Evolutionary conservation across 1,140 invertebrate species (phyloP).

Genomic region (Heliothis subflexa): DNA sequence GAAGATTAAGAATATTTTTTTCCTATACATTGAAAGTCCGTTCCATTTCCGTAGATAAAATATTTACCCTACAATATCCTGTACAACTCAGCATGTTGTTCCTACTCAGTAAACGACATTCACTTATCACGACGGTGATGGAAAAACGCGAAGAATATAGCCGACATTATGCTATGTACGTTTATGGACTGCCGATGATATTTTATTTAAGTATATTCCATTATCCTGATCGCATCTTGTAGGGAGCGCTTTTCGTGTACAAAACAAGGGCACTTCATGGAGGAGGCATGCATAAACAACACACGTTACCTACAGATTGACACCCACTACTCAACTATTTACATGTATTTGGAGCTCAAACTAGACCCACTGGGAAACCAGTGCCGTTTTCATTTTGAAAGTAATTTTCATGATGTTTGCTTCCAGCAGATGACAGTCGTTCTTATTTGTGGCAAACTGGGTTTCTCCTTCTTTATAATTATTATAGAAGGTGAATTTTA

Average conservation of each 20-base stretch:
- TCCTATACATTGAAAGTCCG: not conserved
- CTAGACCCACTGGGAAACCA: constrained; percentile 6
- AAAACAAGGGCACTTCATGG: constrained; percentile 20
- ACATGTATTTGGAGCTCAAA: constrained; percentile 9
- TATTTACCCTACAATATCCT: constrained; percentile 8
- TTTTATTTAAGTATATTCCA: constrained; percentile 17
- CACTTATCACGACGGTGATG: constrained; percentile 31
- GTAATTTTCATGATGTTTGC: not conserved
- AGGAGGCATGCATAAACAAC: constrained; percentile 27
- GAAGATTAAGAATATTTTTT: too few species aligned
- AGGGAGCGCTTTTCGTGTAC: not conserved
- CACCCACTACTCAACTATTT: constrained; percentile 11
- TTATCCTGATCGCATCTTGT: constrained; percentile 20
- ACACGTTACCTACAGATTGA: not conserved
- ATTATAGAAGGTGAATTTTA: too few species aligned
- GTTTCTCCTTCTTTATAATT: too few species aligned
- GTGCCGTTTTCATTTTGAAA: not conserved
- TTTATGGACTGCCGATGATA: constrained; percentile 12
- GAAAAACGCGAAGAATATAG: constrained; percentile 23
- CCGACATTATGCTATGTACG: constrained; percentile 4
- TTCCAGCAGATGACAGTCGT: too few species aligned
- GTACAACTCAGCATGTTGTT: not conserved
- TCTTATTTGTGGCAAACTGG: too few species aligned
- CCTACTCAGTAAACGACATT: constrained; percentile 1
- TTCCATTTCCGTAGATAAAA: constrained; percentile 1